These are phyloP conservation scores for Turnix velox DNA, from an alignment of 2,113 vertebrate genomes.

Conservation along the genomic window DNA sequence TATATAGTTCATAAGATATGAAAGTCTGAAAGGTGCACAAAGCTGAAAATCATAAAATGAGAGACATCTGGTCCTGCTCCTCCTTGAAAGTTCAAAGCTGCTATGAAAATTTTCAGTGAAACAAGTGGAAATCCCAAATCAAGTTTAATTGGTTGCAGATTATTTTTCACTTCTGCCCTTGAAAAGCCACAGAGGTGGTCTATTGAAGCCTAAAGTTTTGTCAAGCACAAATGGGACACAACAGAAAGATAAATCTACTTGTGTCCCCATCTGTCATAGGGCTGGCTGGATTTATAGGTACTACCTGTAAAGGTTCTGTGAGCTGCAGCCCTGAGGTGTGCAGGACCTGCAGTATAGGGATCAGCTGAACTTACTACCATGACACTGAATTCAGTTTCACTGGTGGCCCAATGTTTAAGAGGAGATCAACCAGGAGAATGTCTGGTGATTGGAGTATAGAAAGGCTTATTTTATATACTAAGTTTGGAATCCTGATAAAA, in stretches of 20 bases:
- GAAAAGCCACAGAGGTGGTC: background rate
- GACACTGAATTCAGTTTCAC: background rate
- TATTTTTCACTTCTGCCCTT: background rate
- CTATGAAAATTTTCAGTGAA: too few species aligned
- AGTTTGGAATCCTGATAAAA: background rate
- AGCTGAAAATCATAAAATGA: background rate
- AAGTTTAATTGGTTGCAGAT: background rate
- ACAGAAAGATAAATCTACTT: background rate
- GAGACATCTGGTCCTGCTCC: background rate
- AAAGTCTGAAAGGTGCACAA: background rate
- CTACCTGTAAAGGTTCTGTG: fast-evolving
- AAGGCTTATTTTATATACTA: background rate
- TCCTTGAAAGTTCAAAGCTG: background rate
- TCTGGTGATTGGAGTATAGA: background rate
- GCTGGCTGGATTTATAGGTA: background rate
- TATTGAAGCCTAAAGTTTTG: background rate
- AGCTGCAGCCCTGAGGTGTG: background rate
- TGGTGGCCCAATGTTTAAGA: background rate
- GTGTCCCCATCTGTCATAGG: background rate
- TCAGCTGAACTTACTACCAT: background rate
- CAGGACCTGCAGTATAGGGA: background rate
- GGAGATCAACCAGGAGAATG: background rate
- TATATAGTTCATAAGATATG: background rate
- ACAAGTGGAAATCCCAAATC: too few species aligned
- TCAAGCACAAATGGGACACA: background rate